A percentile compares a stretch with the other conserved stretches of the same genome.
Conservation (phyloP, 1,140 invertebrate genomes). For the Ips typographus region DNA sequence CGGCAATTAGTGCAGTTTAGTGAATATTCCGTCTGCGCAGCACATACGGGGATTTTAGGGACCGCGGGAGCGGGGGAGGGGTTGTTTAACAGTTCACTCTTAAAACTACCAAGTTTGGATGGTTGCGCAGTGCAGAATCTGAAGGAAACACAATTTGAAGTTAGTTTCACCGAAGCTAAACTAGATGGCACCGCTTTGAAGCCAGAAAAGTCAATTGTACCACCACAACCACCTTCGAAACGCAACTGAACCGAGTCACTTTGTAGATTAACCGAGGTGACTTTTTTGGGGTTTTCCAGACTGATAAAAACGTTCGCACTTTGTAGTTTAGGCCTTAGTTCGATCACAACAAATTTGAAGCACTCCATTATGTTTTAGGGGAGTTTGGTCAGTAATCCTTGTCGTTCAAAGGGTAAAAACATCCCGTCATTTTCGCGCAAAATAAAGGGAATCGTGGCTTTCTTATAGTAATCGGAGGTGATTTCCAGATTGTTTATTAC, state of each 20-base stretch:
- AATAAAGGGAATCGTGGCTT: constrained; percentile 72
- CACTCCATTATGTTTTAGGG: constrained; percentile 37
- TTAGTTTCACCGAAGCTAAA: constrained; percentile 41
- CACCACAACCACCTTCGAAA: no score
- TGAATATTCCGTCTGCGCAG: constrained; percentile 37
- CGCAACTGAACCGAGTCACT: no score
- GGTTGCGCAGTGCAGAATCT: constrained; percentile 35
- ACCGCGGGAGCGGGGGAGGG: no score
- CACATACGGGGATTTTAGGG: no score
- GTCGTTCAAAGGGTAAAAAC: constrained; percentile 56
- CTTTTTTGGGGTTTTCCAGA: constrained; percentile 52
- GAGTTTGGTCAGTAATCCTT: constrained; percentile 44
- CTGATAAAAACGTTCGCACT: constrained; percentile 60
- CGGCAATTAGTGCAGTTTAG: constrained; percentile 57
- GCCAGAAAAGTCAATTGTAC: constrained; percentile 21
- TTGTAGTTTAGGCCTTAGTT: constrained; percentile 56
- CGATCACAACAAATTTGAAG: constrained; percentile 55
- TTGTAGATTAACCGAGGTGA: constrained; percentile 25
- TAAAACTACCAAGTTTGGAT: constrained; percentile 52
- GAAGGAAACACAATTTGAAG: constrained; percentile 45
- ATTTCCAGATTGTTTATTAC: constrained; percentile 93
- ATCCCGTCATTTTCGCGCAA: constrained; percentile 64
- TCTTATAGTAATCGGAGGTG: constrained; percentile 79
- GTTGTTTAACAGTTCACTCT: constrained; percentile 53
- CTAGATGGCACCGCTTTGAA: constrained; percentile 50